Conservation (phyloP, 2,888 invertebrate genomes). For the Cheilosia vulpina region DNA sequence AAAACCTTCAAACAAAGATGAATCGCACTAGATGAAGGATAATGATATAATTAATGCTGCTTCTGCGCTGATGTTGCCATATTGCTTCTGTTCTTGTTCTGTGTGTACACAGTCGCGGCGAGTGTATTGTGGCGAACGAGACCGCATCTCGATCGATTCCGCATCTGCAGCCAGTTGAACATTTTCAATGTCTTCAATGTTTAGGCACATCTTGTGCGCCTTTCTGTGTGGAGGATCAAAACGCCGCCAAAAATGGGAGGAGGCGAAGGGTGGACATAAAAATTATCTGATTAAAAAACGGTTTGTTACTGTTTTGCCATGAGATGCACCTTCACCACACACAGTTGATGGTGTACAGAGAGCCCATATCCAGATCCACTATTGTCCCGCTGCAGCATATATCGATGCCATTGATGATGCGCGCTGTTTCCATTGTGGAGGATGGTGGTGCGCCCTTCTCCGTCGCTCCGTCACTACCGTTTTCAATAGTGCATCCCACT, state of each 20-base stretch:
- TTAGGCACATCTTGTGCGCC: conserved; percentile 51
- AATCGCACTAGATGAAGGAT: conserved; percentile 81
- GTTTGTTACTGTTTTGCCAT: conserved; percentile 74
- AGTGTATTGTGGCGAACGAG: background rate
- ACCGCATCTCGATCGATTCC: conserved; percentile 60
- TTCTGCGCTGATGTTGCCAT: conserved; percentile 76
- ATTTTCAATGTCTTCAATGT: conserved; percentile 70
- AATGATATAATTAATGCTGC: conserved; percentile 82
- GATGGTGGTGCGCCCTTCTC: conserved; percentile 34
- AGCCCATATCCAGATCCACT: conserved; percentile 10
- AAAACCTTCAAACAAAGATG: conserved; percentile 77
- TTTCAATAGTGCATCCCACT: conserved; percentile 61
- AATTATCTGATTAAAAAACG: conserved; percentile 74
- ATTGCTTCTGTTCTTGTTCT: conserved; percentile 75
- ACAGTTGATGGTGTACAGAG: conserved; percentile 4
- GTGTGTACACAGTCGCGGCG: conserved; percentile 5
- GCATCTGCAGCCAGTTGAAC: conserved; percentile 59
- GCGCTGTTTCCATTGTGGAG: conserved; percentile 40
- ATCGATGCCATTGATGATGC: conserved; percentile 68
- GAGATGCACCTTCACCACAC: conserved; percentile 46
- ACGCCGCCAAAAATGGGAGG: conserved; percentile 67
- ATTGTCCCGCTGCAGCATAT: conserved; percentile 61
- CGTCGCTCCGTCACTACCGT: conserved; percentile 1
- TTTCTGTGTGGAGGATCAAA: conserved; percentile 60
- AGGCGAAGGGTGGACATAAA: conserved; percentile 66